Evolutionary conservation across 1,140 invertebrate species (phyloP).

Genomic region (Dendrolimus punctatus): DNA sequence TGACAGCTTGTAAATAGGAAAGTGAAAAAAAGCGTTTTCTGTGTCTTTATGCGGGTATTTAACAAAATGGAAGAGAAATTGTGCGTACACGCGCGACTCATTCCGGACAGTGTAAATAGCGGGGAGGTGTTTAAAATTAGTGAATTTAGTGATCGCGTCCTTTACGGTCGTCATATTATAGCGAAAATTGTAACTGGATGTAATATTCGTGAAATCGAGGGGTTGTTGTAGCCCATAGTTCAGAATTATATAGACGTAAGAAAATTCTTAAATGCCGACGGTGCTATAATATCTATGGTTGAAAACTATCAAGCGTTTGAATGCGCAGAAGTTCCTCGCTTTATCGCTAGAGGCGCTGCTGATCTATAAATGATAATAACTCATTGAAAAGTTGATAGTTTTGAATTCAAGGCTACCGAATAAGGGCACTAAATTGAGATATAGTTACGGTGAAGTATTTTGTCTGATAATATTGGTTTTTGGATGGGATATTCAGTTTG

Average conservation of each 20-base stretch:
- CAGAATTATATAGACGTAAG: constrained; percentile 46
- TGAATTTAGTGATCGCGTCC: constrained; percentile 36
- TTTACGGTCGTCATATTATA: constrained; percentile 25
- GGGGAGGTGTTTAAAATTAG: constrained; percentile 27
- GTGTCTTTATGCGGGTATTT: constrained; percentile 1
- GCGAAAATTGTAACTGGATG: constrained; percentile 39
- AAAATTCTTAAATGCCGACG: constrained; percentile 16
- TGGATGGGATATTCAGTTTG: constrained; percentile 30
- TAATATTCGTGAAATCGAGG: constrained; percentile 27
- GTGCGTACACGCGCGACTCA: neutral
- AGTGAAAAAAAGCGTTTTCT: constrained; percentile 1
- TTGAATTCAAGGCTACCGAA: neutral
- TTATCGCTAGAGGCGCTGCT: neutral
- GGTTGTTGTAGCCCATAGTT: constrained; percentile 36
- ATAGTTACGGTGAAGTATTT: constrained; percentile 24
- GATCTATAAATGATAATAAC: neutral
- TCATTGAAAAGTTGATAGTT: neutral
- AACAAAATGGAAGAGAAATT: neutral
- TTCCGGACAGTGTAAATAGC: constrained; percentile 31
- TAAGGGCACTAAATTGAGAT: constrained; percentile 30
- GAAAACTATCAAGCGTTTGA: too few species aligned
- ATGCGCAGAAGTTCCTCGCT: too few species aligned
- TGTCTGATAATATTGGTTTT: constrained; percentile 31
- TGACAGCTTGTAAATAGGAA: constrained; percentile 54
- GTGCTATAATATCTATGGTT: too few species aligned